Conservation (phyloP, 2,888 invertebrate genomes). For the Camponotus fellah region DNA sequence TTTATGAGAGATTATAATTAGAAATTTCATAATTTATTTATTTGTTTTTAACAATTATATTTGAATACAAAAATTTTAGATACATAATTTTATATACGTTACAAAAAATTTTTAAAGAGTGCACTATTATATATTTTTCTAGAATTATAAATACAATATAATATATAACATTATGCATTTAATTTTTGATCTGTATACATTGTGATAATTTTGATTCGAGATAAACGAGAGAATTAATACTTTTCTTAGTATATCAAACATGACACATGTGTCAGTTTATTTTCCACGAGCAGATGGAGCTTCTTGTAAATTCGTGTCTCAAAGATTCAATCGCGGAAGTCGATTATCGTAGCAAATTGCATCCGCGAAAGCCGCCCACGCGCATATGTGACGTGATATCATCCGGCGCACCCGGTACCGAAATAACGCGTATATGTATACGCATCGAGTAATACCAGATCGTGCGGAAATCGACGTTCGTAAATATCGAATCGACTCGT, state of each 20-base stretch:
- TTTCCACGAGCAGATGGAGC: neutral
- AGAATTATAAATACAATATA: neutral
- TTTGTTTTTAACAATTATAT: neutral
- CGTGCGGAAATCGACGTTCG: conserved; percentile 32
- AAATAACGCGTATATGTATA: conserved; percentile 67
- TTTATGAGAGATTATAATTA: neutral
- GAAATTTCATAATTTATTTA: neutral
- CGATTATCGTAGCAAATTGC: conserved; percentile 49
- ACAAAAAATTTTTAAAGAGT: neutral
- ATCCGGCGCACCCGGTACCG: conserved; percentile 74
- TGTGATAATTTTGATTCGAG: neutral
- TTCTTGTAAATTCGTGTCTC: conserved; percentile 18
- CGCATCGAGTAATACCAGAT: conserved; percentile 32
- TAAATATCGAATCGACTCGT: conserved; percentile 29
- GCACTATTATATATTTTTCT: neutral
- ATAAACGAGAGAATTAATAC: neutral
- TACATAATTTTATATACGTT: neutral
- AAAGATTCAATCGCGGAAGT: conserved; percentile 20
- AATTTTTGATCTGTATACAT: neutral
- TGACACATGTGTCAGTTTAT: neutral
- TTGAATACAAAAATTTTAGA: neutral
- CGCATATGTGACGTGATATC: conserved; percentile 72
- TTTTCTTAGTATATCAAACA: neutral
- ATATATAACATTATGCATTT: neutral
- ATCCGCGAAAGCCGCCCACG: conserved; percentile 55